Percentiles rank a stretch among this genome's conserved stretches.
These are phyloP conservation scores for Echinarachnius parma DNA, from an alignment of 53 echinoderm and acorn worm species.

Conservation along the genomic window DNA sequence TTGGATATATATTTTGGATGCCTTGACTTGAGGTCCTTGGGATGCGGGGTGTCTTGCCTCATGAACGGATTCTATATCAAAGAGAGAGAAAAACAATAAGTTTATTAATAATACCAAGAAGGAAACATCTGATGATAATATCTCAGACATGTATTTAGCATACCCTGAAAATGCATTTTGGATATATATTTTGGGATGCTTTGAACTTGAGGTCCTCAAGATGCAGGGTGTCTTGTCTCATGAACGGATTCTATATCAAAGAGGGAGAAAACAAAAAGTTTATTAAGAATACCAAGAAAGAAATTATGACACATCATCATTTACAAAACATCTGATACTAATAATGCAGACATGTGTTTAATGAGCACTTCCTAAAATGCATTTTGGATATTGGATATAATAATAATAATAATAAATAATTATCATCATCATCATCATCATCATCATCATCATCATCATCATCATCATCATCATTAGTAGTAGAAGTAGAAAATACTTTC, in stretches of 20 bases:
- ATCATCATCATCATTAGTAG: too few relatives aligned
- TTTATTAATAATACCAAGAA: neutral
- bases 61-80: constrained; percentile 45
- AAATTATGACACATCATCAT: too few relatives aligned
- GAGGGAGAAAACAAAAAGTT: neutral
- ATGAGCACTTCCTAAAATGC: neutral
- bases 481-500: too few relatives aligned
- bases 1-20: constrained; percentile 90
- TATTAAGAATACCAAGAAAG: neutral
- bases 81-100: neutral
- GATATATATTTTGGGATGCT: constrained; percentile 87
- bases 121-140: neutral
- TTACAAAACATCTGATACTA: neutral
- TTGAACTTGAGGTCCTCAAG: constrained; percentile 88
- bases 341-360: neutral
- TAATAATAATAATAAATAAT: too few relatives aligned
- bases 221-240: constrained; percentile 94
- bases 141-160: neutral
- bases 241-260: constrained; percentile 42
- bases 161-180: neutral
- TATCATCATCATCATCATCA: too few relatives aligned
- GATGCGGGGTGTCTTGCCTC: constrained; percentile 96
- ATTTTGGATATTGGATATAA: too few relatives aligned
- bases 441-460: too few relatives aligned
- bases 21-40: constrained; percentile 87